Percentiles rank a stretch among this genome's conserved stretches.
Evolutionary conservation across 2,113 vertebrate species (phyloP).

Genomic region (Bagarius yarrelli): DNA sequence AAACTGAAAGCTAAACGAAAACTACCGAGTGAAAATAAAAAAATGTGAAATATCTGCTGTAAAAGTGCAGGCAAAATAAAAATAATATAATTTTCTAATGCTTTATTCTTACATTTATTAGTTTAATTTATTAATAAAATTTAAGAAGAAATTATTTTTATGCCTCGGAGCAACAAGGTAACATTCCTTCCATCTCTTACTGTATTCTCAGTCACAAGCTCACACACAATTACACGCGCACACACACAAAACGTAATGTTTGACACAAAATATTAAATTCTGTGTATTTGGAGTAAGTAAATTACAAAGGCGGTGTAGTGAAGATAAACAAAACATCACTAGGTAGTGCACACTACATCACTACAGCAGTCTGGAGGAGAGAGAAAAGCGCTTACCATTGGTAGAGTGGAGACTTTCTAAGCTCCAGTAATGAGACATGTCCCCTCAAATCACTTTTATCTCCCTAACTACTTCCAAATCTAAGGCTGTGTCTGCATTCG

Average conservation of each 20-base stretch:
- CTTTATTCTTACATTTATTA: neutral
- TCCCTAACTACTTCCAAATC: conserved; percentile 72
- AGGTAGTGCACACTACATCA: neutral
- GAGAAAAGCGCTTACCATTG: conserved; percentile 72
- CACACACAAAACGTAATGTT: neutral
- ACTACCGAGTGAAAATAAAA: neutral
- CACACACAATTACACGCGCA: neutral
- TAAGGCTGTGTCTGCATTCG: conserved; percentile 14
- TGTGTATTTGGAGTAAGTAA: neutral
- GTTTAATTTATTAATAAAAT: neutral
- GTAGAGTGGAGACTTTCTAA: conserved; percentile 84
- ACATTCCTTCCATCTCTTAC: neutral
- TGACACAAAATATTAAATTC: no score
- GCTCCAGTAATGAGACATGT: conserved; percentile 84
- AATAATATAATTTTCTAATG: no score
- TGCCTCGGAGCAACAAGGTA: neutral
- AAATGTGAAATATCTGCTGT: neutral
- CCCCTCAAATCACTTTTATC: conserved; percentile 74
- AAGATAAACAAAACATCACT: neutral
- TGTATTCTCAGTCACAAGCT: no score
- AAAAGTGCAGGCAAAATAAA: neutral
- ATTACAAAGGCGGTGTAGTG: neutral
- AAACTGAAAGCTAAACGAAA: neutral
- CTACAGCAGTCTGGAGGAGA: neutral
- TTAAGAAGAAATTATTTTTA: neutral